phyloP scores from a whole-genome alignment of 2,888 invertebrate genomes.

The Coelopa pilipes region DNA sequence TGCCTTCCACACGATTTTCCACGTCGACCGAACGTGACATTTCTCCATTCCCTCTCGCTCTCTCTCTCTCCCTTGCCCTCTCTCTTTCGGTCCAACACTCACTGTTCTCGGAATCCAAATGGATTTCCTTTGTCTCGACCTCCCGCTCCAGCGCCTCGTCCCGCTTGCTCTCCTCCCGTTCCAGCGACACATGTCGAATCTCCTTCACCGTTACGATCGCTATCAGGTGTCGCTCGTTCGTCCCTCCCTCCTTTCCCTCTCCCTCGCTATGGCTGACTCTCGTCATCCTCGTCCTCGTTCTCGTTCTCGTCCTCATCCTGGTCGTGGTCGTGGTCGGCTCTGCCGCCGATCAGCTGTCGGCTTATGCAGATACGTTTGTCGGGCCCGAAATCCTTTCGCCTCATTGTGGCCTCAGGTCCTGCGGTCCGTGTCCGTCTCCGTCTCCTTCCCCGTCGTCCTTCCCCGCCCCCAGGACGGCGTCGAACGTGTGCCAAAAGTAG shows the following conservation, averaged over 20 bases:
- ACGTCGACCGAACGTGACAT: conserved; percentile 20
- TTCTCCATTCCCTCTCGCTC: not conserved
- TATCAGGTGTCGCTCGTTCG: conserved; percentile 59
- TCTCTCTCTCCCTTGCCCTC: too few species aligned
- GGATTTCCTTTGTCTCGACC: conserved; percentile 29
- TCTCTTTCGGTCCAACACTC: not conserved
- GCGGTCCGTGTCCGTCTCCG: not conserved
- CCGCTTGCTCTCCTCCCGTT: conserved; percentile 54
- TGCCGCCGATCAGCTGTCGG: conserved; percentile 13
- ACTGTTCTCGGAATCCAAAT: conserved; percentile 4
- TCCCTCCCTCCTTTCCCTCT: not conserved
- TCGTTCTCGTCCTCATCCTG: conserved; percentile 32
- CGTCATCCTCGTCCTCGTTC: conserved; percentile 28
- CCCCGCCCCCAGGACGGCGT: not conserved
- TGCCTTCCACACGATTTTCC: not conserved
- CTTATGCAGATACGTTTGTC: conserved; percentile 22
- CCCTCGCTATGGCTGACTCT: too few species aligned
- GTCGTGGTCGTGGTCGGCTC: not conserved
- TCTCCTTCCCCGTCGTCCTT: too few species aligned
- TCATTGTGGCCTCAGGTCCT: conserved; percentile 29
- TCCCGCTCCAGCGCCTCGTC: too few species aligned
- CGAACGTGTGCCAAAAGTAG: conserved; percentile 36
- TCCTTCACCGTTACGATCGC: conserved; percentile 63
- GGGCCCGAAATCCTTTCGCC: conserved; percentile 20
- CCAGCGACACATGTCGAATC: conserved; percentile 65